Evolutionary conservation across 1,140 invertebrate genomes (phyloP), one percentile per base, ranked within the genome.

Genomic region (Pseudomyrmex concolor): DNA sequence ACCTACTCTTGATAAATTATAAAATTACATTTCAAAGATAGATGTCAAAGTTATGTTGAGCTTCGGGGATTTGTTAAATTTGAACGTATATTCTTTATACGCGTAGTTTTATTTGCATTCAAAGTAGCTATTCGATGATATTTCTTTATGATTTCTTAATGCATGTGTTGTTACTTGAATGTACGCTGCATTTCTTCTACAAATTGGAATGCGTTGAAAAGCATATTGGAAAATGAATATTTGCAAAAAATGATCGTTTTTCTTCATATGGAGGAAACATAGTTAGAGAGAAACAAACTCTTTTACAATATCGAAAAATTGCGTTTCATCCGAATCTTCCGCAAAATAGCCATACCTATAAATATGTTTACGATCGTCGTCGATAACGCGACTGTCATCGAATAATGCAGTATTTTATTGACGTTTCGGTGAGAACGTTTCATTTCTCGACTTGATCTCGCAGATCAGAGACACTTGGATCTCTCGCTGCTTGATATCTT

Each of bases 331-430:
- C 34, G 63, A 59, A 77, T 77, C 74, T 55, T 13, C 19, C 74
- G 12, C 48, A 45, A 50, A 34, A 77, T 43, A 77, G 17, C 60
- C 50, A n/a, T 77, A n/a, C n/a, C n/a, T n/a, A 67, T 34, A 34
- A 77, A 77, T 13, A 48, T 54, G 50, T 77, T 77, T 77, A 77
- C 50, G 74, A 77, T 19, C 72, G 22, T 74, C 48, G 63, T 51
- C 15, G 55, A 77, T 77, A 77, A 77, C 50, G 60, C 34, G 72
- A 64, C 59, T 51, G 63, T 76, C 54, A 25, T 15, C 10, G 5
- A 57, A 78, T 57, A 59, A 68, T 78, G 34, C 34, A 7, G 34
- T 34, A 78, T 55, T 78, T 77, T 66, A 66, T 77, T 54, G 54
- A 15, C 19, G 45, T 78, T 68, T 78, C 48, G 57, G 15, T 63